phyloP scores from a whole-genome alignment of 1,140 invertebrate species.

The Diachasmimorpha longicaudata region DNA sequence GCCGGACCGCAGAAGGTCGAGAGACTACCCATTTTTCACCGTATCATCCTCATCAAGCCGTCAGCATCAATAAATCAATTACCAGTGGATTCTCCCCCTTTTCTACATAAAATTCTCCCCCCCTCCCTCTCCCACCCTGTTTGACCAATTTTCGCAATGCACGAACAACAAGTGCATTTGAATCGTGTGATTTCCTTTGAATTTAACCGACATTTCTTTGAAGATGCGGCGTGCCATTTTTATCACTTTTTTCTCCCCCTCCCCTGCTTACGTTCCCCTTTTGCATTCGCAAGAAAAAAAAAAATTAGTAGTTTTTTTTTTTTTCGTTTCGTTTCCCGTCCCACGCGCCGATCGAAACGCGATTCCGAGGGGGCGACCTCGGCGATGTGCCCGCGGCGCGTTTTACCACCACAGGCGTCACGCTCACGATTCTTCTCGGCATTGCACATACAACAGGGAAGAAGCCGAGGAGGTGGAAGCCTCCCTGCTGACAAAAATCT shows the following conservation, averaged over 20 bases:
- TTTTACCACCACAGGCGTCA: constrained; percentile 18
- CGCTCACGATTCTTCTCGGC: constrained; percentile 13
- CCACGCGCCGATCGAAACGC: constrained; percentile 17
- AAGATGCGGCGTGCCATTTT: not conserved
- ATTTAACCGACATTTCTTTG: not conserved
- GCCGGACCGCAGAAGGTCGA: not conserved
- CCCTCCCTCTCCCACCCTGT: not conserved
- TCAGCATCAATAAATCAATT: constrained; percentile 9
- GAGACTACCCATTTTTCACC: not conserved
- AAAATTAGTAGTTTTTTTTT: constrained; percentile 9
- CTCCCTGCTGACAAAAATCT: constrained; percentile 2
- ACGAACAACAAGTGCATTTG: not conserved
- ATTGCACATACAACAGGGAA: not conserved
- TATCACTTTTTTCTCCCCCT: not conserved
- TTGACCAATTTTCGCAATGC: not conserved
- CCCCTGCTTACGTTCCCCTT: not conserved
- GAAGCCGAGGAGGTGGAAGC: not conserved
- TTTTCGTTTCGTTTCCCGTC: constrained; percentile 1
- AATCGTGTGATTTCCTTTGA: constrained; percentile 5
- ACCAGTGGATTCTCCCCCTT: not conserved
- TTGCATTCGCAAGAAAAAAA: not conserved
- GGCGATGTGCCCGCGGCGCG: not conserved
- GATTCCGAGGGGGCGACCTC: not conserved
- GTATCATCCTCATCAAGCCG: constrained; percentile 6
- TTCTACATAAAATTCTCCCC: not conserved